Base-by-base conservation (phyloP, 2,888 invertebrate genomes). In the Chrysomela aeneicollis region DNA sequence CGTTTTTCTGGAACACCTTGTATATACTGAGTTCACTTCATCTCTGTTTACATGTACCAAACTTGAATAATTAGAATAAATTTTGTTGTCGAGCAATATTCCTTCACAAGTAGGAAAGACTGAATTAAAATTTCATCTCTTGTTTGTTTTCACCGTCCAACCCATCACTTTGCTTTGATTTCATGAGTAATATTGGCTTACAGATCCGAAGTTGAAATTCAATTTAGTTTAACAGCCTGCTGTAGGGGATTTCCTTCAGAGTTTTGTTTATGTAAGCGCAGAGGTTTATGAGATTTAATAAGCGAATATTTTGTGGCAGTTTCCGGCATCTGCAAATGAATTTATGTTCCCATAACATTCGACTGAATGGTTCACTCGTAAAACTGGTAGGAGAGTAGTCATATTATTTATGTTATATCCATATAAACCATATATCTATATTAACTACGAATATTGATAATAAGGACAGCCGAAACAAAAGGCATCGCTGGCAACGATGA, bases 231-330 rank as follows among this genome's bases (percentile, higher is more conserved):
- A 67, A 67, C 67, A 60, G 69, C 68, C 63, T 63, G 64, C 62
- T 60, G 35, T 66, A 30, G 69, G 73, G 71, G 68, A 69, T 63
- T 61, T 67, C 66, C 35, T 69, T 67, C 61, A 68, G 68, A 65
- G 71, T 73, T 73, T 71, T 73, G 73, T 73, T 73, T 73, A 71
- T 70, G 69, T 73, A 71, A 66, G 70, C 67, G 49, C 52, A 61
- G 67, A 68, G 67, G 68, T 67, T 58, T 61, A 66, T 67, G 63
- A 68, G 66, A 68, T 71, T 69, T 71, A 71, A 70, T 71, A 71
- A 49, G 49, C 49, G 22, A 49, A 21, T 49, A 49, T 49, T 49
- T 49, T 19, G 17, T 19, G 22, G 49, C 49, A 18, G 49, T 18
- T 19, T 19, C 21, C 49, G 22, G 2, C 19, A 6, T 21, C 19